Evolutionary conservation across 2,888 invertebrate species (phyloP).

Genomic region (Eupithecia subumbrata): DNA sequence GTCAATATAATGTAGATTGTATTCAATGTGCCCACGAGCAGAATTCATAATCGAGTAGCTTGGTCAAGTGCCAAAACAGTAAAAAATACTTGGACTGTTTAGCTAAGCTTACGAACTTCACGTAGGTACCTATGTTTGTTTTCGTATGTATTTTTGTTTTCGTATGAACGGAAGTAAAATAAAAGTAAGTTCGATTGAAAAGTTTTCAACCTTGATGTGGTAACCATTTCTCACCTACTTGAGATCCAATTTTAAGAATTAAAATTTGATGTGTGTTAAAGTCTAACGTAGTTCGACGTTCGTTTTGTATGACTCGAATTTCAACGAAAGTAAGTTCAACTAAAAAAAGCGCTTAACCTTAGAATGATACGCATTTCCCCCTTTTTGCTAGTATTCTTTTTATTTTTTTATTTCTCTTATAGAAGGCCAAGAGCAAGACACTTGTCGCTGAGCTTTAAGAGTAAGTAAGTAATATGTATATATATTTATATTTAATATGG

Average conservation of each 20-base stretch:
- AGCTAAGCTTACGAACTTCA: background rate
- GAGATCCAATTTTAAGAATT: no score
- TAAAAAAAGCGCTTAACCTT: background rate
- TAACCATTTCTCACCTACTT: background rate
- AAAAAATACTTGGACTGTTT: slow-evolving; percentile 12
- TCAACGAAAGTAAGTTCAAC: no score
- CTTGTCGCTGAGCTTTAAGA: background rate
- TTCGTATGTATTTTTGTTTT: background rate
- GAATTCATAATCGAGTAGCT: slow-evolving; percentile 26
- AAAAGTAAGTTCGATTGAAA: background rate
- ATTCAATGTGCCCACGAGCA: slow-evolving; percentile 37
- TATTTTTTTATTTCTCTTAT: background rate
- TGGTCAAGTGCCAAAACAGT: slow-evolving; percentile 32
- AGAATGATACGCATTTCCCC: background rate
- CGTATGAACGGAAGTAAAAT: background rate
- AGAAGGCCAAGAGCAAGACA: no score
- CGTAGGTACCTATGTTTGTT: background rate
- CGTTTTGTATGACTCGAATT: background rate
- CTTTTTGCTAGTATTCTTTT: background rate
- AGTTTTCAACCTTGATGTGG: background rate
- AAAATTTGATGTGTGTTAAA: no score
- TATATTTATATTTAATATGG: no score
- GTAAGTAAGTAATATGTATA: no score
- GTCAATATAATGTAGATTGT: slow-evolving; percentile 41
- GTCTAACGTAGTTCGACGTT: no score